Percentiles rank a stretch among this genome's conserved stretches.
Conservation (phyloP, 2,888 invertebrate genomes). For the Ametastegia equiseti region DNA sequence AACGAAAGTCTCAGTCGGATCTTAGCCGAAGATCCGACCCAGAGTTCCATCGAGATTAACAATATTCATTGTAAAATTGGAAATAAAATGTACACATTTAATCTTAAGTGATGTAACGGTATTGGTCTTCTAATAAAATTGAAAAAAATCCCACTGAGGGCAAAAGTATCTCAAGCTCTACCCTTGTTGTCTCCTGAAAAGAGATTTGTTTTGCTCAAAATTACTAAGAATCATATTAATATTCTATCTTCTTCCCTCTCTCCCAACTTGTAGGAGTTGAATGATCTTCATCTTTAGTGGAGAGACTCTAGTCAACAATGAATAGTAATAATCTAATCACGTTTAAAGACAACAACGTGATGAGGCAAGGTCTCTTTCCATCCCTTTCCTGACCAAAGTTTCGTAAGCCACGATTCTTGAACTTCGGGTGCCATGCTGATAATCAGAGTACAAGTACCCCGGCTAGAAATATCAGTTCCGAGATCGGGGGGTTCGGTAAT, state of each 20-base stretch:
- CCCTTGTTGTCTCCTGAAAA: too few relatives aligned
- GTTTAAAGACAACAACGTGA: conserved; percentile 64
- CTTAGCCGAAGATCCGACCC: conserved; percentile 71
- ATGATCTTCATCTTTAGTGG: too few relatives aligned
- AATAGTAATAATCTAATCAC: neutral
- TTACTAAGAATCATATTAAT: too few relatives aligned
- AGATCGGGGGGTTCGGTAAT: conserved; percentile 61
- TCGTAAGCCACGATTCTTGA: conserved; percentile 64
- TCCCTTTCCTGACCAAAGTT: conserved; percentile 66
- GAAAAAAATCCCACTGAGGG: neutral
- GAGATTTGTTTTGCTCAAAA: too few relatives aligned
- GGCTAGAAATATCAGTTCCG: conserved; percentile 60
- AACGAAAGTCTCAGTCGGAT: conserved; percentile 75
- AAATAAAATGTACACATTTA: conserved; percentile 84
- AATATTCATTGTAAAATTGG: conserved; percentile 85
- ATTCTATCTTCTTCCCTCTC: too few relatives aligned
- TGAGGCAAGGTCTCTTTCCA: conserved; percentile 61
- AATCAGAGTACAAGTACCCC: conserved; percentile 65
- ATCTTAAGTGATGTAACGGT: conserved; percentile 69
- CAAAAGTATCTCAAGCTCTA: neutral
- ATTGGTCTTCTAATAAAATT: neutral
- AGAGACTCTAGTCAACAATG: neutral
- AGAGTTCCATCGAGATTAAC: conserved; percentile 77
- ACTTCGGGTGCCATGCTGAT: conserved; percentile 64
- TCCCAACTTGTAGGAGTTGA: too few relatives aligned